These are phyloP conservation scores for Ptychobarbus kaznakovi DNA, from an alignment of 2,797 vertebrate genomes.

Conservation along the genomic window DNA sequence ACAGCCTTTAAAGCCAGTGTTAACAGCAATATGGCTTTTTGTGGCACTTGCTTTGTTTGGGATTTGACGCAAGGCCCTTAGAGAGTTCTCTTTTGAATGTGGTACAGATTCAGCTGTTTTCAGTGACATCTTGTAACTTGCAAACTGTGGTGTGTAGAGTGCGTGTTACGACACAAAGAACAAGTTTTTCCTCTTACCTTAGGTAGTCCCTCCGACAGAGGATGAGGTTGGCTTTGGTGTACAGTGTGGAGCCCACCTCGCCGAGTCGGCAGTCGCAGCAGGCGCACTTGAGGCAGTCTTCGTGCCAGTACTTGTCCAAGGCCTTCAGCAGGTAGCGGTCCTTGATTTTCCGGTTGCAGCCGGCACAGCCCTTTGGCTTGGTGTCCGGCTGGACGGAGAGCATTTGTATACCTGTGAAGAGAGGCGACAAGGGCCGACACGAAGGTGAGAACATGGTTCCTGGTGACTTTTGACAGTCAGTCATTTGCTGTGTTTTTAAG, in stretches of 20 bases:
- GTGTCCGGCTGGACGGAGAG: conserved; percentile 99
- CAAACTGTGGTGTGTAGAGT: not conserved
- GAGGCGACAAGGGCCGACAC: not conserved
- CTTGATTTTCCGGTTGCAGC: conserved; percentile 99
- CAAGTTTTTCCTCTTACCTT: conserved; percentile 80
- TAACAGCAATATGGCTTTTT: conserved; percentile 48
- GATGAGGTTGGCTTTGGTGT: conserved; percentile 99
- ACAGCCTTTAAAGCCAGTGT: conserved; percentile 47
- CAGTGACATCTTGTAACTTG: not conserved
- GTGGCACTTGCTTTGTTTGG: conserved; percentile 35
- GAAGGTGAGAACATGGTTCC: conserved; percentile 22
- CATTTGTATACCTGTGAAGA: conserved; percentile 97
- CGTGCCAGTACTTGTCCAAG: conserved; percentile 98
- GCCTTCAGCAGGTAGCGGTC: conserved; percentile 98
- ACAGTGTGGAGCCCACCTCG: conserved; percentile 97
- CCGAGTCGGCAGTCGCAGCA: conserved; percentile 97
- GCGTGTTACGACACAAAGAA: not conserved
- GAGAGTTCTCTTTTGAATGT: conserved; percentile 20
- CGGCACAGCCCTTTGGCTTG: conserved; percentile 99
- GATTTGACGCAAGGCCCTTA: conserved; percentile 28
- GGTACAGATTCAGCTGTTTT: conserved; percentile 38
- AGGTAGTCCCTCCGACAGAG: conserved; percentile 97
- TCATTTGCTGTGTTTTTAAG: conserved; percentile 25
- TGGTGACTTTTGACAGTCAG: conserved; percentile 1
- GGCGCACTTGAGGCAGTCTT: conserved; percentile 97